Conservation (phyloP, 1,140 invertebrate genomes). For the Drosophila orosa region DNA sequence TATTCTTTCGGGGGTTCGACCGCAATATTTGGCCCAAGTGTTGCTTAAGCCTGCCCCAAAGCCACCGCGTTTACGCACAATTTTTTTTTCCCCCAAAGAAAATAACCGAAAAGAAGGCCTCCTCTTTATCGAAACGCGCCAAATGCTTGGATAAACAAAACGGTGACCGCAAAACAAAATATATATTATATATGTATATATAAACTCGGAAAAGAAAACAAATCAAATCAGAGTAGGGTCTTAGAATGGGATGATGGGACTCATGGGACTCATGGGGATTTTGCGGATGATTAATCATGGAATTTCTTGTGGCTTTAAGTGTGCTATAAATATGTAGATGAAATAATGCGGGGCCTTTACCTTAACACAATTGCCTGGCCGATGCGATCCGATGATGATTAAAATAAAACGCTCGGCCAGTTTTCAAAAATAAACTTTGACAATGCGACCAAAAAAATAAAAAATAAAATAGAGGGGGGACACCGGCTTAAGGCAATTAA, state of each 20-base stretch:
- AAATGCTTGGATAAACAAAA: constrained; percentile 56
- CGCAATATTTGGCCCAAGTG: constrained; percentile 55
- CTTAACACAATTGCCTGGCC: constrained; percentile 44
- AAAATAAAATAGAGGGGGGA: no score
- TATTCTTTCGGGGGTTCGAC: constrained; percentile 51
- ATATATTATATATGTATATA: no score
- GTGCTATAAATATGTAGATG: constrained; percentile 29
- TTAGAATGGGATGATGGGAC: constrained; percentile 14
- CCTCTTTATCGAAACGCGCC: constrained; percentile 40
- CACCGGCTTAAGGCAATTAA: constrained; percentile 54
- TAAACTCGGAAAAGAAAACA: constrained; percentile 27
- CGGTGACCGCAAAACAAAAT: constrained; percentile 29
- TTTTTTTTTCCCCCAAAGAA: not conserved
- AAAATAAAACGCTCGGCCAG: constrained; percentile 49
- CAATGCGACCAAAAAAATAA: constrained; percentile 31
- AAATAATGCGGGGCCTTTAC: constrained; percentile 51
- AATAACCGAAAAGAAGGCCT: constrained; percentile 10
- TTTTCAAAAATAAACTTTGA: constrained; percentile 52
- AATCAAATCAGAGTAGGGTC: constrained; percentile 39
- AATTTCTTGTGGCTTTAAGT: constrained; percentile 36
- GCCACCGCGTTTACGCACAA: constrained; percentile 58
- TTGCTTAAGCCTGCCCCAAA: constrained; percentile 53
- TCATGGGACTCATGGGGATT: constrained; percentile 19
- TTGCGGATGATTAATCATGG: constrained; percentile 43
- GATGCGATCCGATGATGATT: constrained; percentile 22